Base-by-base conservation (phyloP, 2,797 vertebrate genomes). In the Halcyon chelicuti region DNA sequence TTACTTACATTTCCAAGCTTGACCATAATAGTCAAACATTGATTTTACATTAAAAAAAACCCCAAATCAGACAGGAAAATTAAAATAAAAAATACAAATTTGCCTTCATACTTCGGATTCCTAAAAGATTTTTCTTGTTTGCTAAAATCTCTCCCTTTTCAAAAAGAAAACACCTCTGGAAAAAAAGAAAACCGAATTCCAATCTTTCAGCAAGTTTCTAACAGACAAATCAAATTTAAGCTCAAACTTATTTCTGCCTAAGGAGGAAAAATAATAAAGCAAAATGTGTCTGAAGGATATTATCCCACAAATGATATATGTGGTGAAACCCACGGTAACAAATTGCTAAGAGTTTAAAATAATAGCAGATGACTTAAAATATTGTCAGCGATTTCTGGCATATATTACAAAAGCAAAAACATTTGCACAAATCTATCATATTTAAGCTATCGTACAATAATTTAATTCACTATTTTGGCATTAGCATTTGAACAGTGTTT, bases 401-500 rank as follows among this genome's bases (percentile, higher is more conserved):
- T 35, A 14, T 7, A 67, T 44, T 40, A 54, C 17, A 55, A 95
- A 87, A 68, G 82, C 89, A 86, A 47, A 76, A 97, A 84, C 42
- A 75, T 86, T 90, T 77, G 75, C 37, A 33, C 33, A 58, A 63
- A 96, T 73, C 82, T 25, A 58, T 95, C 88, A 84, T 47, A 81
- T 96, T 96, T 94, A 95, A 94, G 74, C 93, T 65, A 90, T 51
- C 83, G 66, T 13, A 54, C 74, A 73, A 68, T 93, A 94, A 96
- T 90, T 96, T 90, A 80, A 74, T 60, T 35, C 72, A 75, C 83
- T 82, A 18, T 90, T 97, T 91, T 89, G 60, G 91, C 90, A 93
- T 81, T 91, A 95, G 89, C 77, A 86, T 96, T 94, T 97, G 93
- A 97, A 72, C 93, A 95, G 92, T 95, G 90, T 92, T 97, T 97